Percentiles rank a stretch among this genome's conserved stretches.
Evolutionary conservation across 1,140 invertebrate genomes (phyloP).

Genomic region (Stegodyphus dumicola): DNA sequence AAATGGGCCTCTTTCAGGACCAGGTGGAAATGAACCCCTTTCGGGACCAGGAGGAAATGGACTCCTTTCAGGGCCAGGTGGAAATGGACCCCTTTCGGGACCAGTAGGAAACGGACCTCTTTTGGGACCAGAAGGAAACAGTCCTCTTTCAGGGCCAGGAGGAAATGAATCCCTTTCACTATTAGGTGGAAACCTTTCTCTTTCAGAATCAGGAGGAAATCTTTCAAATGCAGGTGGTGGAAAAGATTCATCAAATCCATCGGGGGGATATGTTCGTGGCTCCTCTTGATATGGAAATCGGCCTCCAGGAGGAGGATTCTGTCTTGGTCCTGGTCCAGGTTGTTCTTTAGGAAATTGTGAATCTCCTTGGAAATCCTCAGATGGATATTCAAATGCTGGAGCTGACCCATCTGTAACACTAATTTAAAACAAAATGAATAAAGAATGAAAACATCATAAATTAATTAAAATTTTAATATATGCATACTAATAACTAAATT

Average conservation of each 20-base stretch:
- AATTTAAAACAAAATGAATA: neutral
- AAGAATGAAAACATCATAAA: neutral
- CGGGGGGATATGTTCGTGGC: slow-evolving; percentile 13
- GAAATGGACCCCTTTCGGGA: too few species aligned
- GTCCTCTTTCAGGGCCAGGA: neutral
- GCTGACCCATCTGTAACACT: neutral
- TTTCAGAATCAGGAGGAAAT: neutral
- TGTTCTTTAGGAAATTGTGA: neutral
- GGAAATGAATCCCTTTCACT: neutral
- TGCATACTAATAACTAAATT: too few species aligned
- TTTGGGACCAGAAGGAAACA: neutral
- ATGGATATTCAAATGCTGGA: slow-evolving; percentile 13
- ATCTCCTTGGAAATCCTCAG: neutral
- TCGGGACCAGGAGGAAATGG: too few species aligned
- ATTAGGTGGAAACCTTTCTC: slow-evolving; percentile 8
- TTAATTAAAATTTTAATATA: neutral
- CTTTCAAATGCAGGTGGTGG: slow-evolving; percentile 4
- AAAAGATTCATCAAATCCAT: slow-evolving; percentile 30
- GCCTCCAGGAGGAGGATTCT: neutral
- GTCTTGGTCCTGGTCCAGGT: neutral
- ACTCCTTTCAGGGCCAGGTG: too few species aligned
- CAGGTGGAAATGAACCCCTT: too few species aligned
- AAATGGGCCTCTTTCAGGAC: too few species aligned
- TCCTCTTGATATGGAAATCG: neutral
- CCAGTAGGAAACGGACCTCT: neutral